Evolutionary conservation across 1,140 invertebrate genomes (phyloP).

Genomic region (Caerostris darwini): DNA sequence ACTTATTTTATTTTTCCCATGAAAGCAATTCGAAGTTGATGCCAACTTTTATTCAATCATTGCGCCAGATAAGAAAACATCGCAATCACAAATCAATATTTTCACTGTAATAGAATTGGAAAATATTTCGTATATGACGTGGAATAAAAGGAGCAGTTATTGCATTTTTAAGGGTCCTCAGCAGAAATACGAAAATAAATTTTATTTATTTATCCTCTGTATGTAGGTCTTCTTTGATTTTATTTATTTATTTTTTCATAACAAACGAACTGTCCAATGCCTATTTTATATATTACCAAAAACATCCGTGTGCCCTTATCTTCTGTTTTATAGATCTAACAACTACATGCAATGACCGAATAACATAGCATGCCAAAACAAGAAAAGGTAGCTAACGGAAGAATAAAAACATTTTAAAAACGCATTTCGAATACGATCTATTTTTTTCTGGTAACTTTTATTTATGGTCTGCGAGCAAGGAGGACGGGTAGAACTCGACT

Average conservation of each 20-base stretch:
- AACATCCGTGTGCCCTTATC: background rate
- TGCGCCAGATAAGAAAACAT: background rate
- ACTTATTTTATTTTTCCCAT: too few species aligned
- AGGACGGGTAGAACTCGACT: background rate
- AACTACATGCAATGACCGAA: background rate
- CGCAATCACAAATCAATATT: background rate
- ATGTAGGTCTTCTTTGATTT: background rate
- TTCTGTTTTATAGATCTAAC: background rate
- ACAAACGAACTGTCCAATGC: background rate
- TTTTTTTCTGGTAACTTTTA: background rate
- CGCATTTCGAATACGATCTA: background rate
- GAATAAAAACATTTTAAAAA: constrained; percentile 1
- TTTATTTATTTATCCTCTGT: background rate
- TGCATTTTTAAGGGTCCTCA: background rate
- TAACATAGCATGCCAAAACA: background rate
- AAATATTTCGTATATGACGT: background rate
- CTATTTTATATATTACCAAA: background rate
- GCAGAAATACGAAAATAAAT: background rate
- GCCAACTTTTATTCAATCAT: background rate
- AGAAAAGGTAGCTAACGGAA: background rate
- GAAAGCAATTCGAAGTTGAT: too few species aligned
- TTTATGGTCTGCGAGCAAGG: background rate
- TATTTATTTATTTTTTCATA: background rate
- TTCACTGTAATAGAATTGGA: background rate
- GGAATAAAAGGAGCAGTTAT: constrained; percentile 8